phyloP scores from a whole-genome alignment of 92 coral and sea anemone genomes.

The Umimayanthus kanabou region DNA sequence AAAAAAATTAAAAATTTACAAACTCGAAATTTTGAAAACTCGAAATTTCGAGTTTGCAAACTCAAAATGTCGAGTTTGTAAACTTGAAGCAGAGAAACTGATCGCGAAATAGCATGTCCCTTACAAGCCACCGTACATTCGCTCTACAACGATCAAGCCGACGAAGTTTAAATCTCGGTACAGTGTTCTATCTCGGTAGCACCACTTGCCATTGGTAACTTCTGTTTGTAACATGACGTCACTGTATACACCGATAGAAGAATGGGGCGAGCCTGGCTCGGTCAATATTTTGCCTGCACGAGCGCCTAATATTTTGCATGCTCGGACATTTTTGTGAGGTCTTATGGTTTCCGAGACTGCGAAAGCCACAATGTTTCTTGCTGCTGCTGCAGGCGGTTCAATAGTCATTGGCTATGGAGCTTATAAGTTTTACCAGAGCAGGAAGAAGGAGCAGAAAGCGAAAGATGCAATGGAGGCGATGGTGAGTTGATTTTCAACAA shows the following conservation, averaged over 20 bases:
- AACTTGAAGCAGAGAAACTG: too few relatives aligned
- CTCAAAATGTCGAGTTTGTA: too few relatives aligned
- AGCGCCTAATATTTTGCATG: not conserved
- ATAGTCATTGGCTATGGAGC: constrained; percentile 36
- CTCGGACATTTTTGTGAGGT: constrained; percentile 7
- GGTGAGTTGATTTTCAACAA: constrained; percentile 18
- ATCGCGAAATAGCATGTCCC: too few relatives aligned
- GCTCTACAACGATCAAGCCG: too few relatives aligned
- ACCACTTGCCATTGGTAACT: too few relatives aligned
- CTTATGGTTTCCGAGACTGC: constrained; percentile 49
- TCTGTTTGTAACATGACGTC: not conserved
- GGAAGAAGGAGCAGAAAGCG: constrained; percentile 36
- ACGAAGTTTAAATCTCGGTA: too few relatives aligned
- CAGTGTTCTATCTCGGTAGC: too few relatives aligned
- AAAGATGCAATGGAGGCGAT: constrained; percentile 42
- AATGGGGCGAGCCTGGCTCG: constrained; percentile 13
- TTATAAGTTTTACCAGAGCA: constrained; percentile 28
- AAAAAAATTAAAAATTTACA: too few relatives aligned
- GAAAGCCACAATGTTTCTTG: constrained; percentile 28
- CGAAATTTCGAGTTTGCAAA: too few relatives aligned
- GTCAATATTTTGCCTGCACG: not conserved
- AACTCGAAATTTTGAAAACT: too few relatives aligned
- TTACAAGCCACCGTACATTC: too few relatives aligned
- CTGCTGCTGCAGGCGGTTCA: constrained; percentile 40
- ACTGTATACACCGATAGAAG: not conserved